Percentiles rank a stretch among this genome's conserved stretches.
Evolutionary conservation across 2,113 vertebrate genomes (phyloP).

Genomic region (Falco punctatus): DNA sequence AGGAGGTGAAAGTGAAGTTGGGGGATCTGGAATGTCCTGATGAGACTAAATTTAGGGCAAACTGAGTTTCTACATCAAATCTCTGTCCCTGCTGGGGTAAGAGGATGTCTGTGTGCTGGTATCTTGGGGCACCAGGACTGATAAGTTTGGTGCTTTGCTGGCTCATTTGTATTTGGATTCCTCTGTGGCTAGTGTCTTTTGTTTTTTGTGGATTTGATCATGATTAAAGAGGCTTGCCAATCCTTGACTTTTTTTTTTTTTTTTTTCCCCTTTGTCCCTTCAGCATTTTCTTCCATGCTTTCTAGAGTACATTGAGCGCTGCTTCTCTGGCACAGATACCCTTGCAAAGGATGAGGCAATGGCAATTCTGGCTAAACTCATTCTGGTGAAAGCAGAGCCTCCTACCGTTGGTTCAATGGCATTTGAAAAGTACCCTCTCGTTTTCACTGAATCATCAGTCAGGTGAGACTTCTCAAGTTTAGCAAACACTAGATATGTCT

Average conservation of each 20-base stretch:
- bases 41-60: not conserved
- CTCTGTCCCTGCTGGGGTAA: not conserved
- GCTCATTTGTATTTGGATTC: not conserved
- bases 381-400: conserved; percentile 91
- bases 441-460: conserved; percentile 77
- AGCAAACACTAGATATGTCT: not conserved
- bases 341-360: conserved; percentile 72
- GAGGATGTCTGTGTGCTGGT: not conserved
- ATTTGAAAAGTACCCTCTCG: conserved; percentile 92
- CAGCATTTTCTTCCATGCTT: conserved; percentile 90
- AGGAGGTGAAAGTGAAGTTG: not conserved
- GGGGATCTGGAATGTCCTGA: not conserved
- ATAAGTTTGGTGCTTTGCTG: not conserved
- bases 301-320: conserved; percentile 80
- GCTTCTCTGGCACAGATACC: conserved; percentile 74
- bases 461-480: conserved; percentile 74
- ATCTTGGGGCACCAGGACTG: not conserved
- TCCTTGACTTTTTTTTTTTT: not conserved
- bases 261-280: not conserved
- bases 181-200: not conserved
- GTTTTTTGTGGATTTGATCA: not conserved
- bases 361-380: conserved; percentile 84
- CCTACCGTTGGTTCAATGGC: conserved; percentile 90
- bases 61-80: not conserved
- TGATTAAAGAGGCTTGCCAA: not conserved